These are phyloP conservation scores for Eupithecia pulchellata DNA, from an alignment of 2,888 invertebrate species.

Conservation along the genomic window DNA sequence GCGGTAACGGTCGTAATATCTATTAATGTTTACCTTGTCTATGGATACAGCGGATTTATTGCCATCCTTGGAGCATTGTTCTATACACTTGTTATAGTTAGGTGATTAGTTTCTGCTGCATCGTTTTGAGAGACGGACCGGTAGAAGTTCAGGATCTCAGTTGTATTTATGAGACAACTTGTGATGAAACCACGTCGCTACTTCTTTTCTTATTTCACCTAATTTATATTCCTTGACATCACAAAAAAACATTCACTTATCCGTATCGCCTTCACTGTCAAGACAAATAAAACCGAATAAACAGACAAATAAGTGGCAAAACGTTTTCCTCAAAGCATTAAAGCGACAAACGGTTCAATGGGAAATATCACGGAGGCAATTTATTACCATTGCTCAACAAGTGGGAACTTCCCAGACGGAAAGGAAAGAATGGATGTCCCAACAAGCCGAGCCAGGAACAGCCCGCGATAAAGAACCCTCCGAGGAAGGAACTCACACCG, in stretches of 20 bases:
- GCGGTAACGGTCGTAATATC: slow-evolving; percentile 21
- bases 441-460: slow-evolving; percentile 59
- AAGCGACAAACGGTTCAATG: slow-evolving; percentile 84
- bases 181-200: background rate
- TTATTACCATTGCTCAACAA: slow-evolving; percentile 85
- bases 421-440: slow-evolving; percentile 75
- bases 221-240: background rate
- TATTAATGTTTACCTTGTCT: slow-evolving; percentile 19
- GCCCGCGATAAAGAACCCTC: slow-evolving; percentile 65
- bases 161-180: background rate
- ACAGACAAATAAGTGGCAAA: slow-evolving; percentile 59
- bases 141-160: background rate
- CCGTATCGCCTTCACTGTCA: slow-evolving; percentile 49
- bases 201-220: background rate
- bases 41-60: slow-evolving; percentile 3
- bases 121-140: background rate
- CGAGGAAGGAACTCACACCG: slow-evolving; percentile 68
- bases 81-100: background rate
- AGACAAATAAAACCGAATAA: slow-evolving; percentile 70
- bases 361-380: slow-evolving; percentile 83
- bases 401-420: slow-evolving; percentile 71
- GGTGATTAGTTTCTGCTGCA: background rate
- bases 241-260: background rate
- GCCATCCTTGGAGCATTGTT: background rate
- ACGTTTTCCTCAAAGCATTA: slow-evolving; percentile 81